Conservation (phyloP, 2,113 vertebrate species). For the Benitochromis conjunctus region DNA sequence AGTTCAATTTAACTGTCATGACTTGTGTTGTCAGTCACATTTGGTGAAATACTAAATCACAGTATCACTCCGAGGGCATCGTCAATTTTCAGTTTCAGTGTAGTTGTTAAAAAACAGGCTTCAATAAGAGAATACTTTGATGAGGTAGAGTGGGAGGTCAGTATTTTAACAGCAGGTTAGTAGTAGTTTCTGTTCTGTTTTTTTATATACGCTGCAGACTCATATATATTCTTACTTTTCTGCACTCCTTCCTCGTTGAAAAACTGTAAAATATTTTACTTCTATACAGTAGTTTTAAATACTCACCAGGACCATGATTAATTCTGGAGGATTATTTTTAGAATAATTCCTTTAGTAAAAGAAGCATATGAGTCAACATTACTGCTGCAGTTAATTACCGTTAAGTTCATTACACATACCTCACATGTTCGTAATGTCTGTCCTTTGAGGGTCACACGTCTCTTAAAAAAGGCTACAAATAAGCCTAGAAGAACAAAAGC, state of each 20-base stretch:
- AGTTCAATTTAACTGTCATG: background rate
- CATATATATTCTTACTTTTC: background rate
- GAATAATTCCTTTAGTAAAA: background rate
- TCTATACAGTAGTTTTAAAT: too few relatives aligned
- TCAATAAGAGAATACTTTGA: background rate
- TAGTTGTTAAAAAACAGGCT: background rate
- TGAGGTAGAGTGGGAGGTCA: background rate
- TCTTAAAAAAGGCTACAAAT: background rate
- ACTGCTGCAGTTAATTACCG: background rate
- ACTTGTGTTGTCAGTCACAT: background rate
- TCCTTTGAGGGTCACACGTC: rapidly evolving
- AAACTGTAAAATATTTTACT: background rate
- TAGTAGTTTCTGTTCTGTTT: background rate
- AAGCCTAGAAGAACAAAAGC: background rate
- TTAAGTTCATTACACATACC: background rate
- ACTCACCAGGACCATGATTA: too few relatives aligned
- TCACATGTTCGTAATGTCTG: rapidly evolving
- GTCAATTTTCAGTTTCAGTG: background rate
- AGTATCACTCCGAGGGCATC: background rate
- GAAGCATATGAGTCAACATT: background rate
- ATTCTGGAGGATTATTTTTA: too few relatives aligned
- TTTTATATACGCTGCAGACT: background rate
- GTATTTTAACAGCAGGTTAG: background rate
- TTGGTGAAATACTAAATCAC: background rate
- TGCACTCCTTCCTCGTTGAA: background rate